Evolutionary conservation across 1,140 invertebrate genomes (phyloP).

Genomic region (Drosophila littoralis): DNA sequence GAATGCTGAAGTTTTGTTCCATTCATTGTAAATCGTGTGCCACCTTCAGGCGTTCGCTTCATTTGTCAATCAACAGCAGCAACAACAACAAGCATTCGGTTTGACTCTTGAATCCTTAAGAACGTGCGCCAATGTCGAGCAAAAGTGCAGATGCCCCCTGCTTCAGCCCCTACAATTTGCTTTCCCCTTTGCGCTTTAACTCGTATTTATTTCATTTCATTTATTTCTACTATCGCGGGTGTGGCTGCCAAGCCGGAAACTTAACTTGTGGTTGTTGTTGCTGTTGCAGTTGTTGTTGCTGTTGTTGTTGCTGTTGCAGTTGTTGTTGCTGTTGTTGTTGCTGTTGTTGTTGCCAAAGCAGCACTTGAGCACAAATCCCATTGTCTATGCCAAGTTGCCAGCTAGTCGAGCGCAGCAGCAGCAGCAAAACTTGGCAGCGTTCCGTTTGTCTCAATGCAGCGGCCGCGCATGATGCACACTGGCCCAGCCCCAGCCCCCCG

Average conservation of each 20-base stretch:
- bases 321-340: constrained; percentile 9
- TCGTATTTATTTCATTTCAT: constrained; percentile 67
- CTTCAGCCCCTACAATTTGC: not conserved
- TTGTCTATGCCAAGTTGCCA: constrained; percentile 51
- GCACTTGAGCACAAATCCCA: constrained; percentile 40
- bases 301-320: constrained; percentile 16
- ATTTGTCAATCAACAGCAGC: constrained; percentile 67
- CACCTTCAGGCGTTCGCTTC: constrained; percentile 46
- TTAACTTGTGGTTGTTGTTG: constrained; percentile 11
- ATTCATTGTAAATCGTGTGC: constrained; percentile 61
- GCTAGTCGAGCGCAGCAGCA: constrained; percentile 36
- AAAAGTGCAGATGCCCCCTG: constrained; percentile 13
- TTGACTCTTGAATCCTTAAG: constrained; percentile 7
- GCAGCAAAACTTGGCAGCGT: constrained; percentile 35
- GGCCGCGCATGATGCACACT: constrained; percentile 39
- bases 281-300: constrained; percentile 3
- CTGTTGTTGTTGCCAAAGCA: constrained; percentile 28
- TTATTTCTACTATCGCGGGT: constrained; percentile 43
- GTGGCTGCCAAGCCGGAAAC: constrained; percentile 44
- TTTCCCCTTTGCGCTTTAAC: constrained; percentile 32
- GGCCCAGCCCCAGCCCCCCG: not conserved
- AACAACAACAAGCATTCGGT: not conserved
- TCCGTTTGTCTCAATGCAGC: constrained; percentile 41
- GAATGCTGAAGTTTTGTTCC: constrained; percentile 2
- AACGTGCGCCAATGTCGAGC: constrained; percentile 1